These are phyloP conservation scores for Actinia tenebrosa DNA, from an alignment of 64 coral and sea anemone genomes.

Conservation along the genomic window DNA sequence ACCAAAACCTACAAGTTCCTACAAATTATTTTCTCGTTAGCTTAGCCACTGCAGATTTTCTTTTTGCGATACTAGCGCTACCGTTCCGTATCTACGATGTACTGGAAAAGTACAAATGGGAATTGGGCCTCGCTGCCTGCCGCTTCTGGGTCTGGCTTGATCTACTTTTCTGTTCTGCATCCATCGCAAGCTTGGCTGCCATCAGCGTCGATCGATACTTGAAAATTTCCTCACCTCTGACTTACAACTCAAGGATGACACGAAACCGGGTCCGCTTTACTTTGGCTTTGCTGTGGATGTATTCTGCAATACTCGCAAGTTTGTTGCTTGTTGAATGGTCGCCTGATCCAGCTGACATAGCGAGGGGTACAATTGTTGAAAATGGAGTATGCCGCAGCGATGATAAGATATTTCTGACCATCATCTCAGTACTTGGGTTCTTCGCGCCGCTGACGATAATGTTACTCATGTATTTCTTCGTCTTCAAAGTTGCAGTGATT, in stretches of 20 bases:
- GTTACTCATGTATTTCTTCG: slow-evolving; percentile 87
- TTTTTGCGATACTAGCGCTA: slow-evolving; percentile 63
- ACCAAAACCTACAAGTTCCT: slow-evolving; percentile 79
- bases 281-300: slow-evolving; percentile 56
- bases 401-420: slow-evolving; percentile 76
- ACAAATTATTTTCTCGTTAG: slow-evolving; percentile 89
- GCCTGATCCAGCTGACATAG: slow-evolving; percentile 17
- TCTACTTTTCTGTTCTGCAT: slow-evolving; percentile 77
- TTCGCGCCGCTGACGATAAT: slow-evolving; percentile 66
- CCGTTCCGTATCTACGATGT: slow-evolving; percentile 76
- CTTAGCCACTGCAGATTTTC: slow-evolving; percentile 74
- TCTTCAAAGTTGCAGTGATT: slow-evolving; percentile 79
- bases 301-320: slow-evolving; percentile 63
- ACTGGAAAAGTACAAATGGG: slow-evolving; percentile 43
- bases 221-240: slow-evolving; percentile 78
- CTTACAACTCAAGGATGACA: slow-evolving; percentile 72
- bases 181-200: slow-evolving; percentile 80
- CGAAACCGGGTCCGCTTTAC: slow-evolving; percentile 29
- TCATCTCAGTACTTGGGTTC: slow-evolving; percentile 70
- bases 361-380: slow-evolving; percentile 58
- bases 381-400: slow-evolving; percentile 51
- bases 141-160: slow-evolving; percentile 87
- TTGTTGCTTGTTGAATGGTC: slow-evolving; percentile 63
- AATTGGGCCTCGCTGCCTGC: slow-evolving; percentile 38
- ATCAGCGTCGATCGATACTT: slow-evolving; percentile 91